phyloP scores from a whole-genome alignment of 2,797 vertebrate species.

The Loriculus beryllinus region DNA sequence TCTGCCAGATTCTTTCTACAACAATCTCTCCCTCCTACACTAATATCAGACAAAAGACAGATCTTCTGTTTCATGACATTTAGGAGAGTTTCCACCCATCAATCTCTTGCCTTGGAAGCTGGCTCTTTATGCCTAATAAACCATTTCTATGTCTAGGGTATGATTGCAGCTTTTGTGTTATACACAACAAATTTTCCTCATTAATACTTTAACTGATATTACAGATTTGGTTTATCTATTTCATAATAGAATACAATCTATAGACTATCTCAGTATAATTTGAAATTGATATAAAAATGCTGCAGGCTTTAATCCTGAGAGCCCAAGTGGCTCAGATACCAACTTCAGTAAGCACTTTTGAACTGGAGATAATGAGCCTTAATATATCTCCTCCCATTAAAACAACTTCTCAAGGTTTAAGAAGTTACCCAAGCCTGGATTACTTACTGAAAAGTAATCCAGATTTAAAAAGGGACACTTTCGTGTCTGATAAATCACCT shows the following conservation, averaged over 20 bases:
- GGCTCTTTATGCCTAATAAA: neutral
- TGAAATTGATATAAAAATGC: neutral
- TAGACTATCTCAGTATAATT: neutral
- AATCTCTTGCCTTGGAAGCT: neutral
- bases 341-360: neutral
- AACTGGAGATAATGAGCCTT: neutral
- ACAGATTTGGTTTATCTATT: neutral
- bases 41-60: neutral
- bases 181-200: neutral
- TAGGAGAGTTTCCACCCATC: neutral
- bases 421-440: neutral
- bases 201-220: neutral
- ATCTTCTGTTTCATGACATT: neutral
- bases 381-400: neutral
- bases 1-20: neutral
- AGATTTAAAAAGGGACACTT: neutral
- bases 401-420: neutral
- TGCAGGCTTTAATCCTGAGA: neutral
- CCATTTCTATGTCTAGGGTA: neutral
- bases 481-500: neutral
- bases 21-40: neutral
- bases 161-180: neutral
- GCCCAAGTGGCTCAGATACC: neutral
- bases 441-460: neutral
- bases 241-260: neutral